phyloP scores from a whole-genome alignment of 2,113 vertebrate species.

The Campylomormyrus numenius region DNA sequence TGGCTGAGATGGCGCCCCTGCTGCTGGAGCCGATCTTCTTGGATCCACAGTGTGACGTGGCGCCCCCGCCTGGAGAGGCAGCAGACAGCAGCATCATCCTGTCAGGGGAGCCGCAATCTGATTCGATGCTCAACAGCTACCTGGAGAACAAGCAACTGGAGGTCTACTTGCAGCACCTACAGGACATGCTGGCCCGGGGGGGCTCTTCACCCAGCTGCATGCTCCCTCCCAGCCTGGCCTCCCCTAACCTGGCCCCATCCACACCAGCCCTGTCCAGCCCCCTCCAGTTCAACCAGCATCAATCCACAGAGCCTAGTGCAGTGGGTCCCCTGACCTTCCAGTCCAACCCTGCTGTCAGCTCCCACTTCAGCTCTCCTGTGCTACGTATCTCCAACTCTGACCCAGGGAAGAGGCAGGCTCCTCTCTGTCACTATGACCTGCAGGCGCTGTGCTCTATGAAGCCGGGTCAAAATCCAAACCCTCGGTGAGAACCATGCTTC shows the following conservation, averaged over 20 bases:
- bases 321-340: neutral
- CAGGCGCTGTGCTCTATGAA: no score
- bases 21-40: neutral
- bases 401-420: neutral
- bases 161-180: slow-evolving; percentile 79
- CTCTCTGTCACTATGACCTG: neutral
- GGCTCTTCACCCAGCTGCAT: slow-evolving; percentile 64
- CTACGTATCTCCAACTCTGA: slow-evolving; percentile 12
- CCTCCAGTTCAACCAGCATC: slow-evolving; percentile 49
- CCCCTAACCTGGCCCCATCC: slow-evolving; percentile 50
- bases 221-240: slow-evolving; percentile 59
- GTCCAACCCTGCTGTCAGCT: neutral
- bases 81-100: slow-evolving; percentile 59
- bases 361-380: slow-evolving; percentile 21
- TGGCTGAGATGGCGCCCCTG: slow-evolving; percentile 7
- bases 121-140: slow-evolving; percentile 73
- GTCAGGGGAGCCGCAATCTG: slow-evolving; percentile 69
- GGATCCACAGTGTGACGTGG: neutral
- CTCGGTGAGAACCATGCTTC: neutral
- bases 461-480: neutral
- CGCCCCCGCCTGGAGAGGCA: slow-evolving; percentile 44
- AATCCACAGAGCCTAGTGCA: neutral
- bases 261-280: slow-evolving; percentile 30
- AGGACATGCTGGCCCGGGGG: slow-evolving; percentile 70
- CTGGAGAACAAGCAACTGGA: slow-evolving; percentile 76